These are phyloP conservation scores for Lethrus apterus DNA, from an alignment of 1,140 invertebrate species.

Conservation along the genomic window DNA sequence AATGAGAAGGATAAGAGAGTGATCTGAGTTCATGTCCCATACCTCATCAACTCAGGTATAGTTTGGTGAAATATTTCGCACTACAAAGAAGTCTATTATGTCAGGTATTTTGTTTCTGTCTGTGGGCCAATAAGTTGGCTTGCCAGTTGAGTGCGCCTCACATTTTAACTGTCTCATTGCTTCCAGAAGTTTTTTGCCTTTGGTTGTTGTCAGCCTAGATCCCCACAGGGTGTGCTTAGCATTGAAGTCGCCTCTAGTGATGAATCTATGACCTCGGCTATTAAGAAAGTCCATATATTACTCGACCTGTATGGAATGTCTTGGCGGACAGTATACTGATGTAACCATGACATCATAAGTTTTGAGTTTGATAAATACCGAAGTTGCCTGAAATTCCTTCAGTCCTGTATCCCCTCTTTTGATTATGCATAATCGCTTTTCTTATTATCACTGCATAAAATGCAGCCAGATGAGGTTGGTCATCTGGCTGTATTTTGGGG, in stretches of 20 bases:
- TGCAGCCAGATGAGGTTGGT: no score
- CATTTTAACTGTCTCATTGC: no score
- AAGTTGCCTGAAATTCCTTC: neutral
- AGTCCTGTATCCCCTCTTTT: neutral
- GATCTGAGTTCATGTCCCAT: no score
- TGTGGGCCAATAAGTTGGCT: no score
- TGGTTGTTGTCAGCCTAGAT: slow-evolving; percentile 5
- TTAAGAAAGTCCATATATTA: slow-evolving; percentile 23
- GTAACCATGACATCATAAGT: slow-evolving; percentile 9
- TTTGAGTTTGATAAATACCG: no score
- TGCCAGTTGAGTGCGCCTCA: no score
- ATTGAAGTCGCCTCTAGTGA: no score
- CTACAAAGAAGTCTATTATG: no score
- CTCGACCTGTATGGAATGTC: slow-evolving; percentile 16
- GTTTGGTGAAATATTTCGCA: slow-evolving; percentile 21
- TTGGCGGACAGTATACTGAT: slow-evolving; percentile 25
- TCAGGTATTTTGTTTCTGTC: no score
- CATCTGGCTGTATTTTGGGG: no score
- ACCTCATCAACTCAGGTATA: slow-evolving; percentile 19
- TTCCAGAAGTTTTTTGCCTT: slow-evolving; percentile 2
- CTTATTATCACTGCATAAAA: neutral
- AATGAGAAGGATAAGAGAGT: slow-evolving; percentile 23
- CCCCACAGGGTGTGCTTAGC: no score
- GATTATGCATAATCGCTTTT: neutral
- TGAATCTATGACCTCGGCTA: no score